These are phyloP conservation scores for Stigmatopora nigra DNA, from an alignment of 2,113 vertebrate species.

Conservation along the genomic window DNA sequence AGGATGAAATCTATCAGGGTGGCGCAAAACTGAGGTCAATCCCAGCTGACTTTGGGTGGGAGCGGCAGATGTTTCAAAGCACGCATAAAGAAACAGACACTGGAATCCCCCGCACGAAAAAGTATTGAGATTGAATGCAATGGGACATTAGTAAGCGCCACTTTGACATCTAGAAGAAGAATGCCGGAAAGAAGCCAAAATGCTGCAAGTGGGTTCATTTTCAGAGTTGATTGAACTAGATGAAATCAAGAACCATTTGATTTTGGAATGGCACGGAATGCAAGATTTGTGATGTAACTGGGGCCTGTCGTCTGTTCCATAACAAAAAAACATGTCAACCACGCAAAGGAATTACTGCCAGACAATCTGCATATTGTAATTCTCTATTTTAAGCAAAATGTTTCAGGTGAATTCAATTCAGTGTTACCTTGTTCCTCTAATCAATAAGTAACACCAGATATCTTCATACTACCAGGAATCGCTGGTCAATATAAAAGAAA, in stretches of 20 bases:
- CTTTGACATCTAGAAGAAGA: neutral
- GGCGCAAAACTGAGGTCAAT: neutral
- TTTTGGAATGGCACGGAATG: neutral
- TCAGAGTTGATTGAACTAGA: neutral
- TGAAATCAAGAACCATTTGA: neutral
- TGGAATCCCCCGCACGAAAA: neutral
- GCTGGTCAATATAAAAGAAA: no score
- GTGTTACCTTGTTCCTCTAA: neutral
- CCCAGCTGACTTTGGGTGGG: conserved; percentile 8
- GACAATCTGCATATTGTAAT: no score
- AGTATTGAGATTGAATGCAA: neutral
- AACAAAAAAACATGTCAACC: neutral
- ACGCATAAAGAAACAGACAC: neutral
- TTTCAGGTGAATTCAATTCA: neutral
- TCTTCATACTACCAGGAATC: no score
- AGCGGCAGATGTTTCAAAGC: conserved; percentile 8
- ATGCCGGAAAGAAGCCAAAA: neutral
- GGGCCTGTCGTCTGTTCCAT: neutral
- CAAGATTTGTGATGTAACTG: neutral
- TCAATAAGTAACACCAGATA: neutral
- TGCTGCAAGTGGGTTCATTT: conserved; percentile 2
- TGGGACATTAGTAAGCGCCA: neutral
- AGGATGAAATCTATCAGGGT: conserved; percentile 5
- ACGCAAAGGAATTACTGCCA: neutral
- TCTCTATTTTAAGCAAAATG: neutral